Base-by-base conservation (phyloP, 2,113 vertebrate species). In the Tachysurus vachellii region DNA sequence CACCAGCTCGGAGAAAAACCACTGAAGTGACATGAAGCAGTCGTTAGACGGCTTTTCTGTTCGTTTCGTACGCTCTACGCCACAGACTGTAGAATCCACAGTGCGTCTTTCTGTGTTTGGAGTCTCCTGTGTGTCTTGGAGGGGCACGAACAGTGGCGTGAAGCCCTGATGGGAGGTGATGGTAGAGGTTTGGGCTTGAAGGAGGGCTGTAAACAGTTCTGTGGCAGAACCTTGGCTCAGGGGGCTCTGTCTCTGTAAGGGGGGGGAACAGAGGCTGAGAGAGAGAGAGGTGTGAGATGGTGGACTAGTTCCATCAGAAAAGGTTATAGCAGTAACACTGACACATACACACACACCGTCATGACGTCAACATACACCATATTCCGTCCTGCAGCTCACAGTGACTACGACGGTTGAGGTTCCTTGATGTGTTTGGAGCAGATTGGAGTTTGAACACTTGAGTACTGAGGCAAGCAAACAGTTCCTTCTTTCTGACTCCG, bases 201-300 rank as follows among this genome's bases (percentile, higher is more conserved):
- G 59, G 80, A 84, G 87, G 88, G 88, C 85, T 94, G 93, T 95
- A 94, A 95, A 95, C 94, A 88, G 89, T 89, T 89, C 76, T 85
- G 71, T 82, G 73, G 85, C 79, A 86, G 85, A 87, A 77, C 77
- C 85, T 83, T 83, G 57, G 83, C 79, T 82, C 68, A 76, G 57
- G 47, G 36, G 57, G 50, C 42, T 76, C 80, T 82, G 44, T 82
- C 62, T 76, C 68, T 85, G 90, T 91, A 80, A 31, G 57, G 28
- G 42, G 85, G 81, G 83, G 44, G n/a, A n/a, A 82, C 56, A 70
- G 70, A 64, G 85, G 86, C 87, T 85, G 71, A 53, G 82, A 85
- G 71, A 83, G 68, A 61, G 80, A 64, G 64, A 87, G 85, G 54
- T 19, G 61, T 17, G 14, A 57, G 79, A 44, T n/a, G 62, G 56